These are phyloP conservation scores for Rallus limicola DNA, from an alignment of 2,113 vertebrate genomes.

Conservation along the genomic window DNA sequence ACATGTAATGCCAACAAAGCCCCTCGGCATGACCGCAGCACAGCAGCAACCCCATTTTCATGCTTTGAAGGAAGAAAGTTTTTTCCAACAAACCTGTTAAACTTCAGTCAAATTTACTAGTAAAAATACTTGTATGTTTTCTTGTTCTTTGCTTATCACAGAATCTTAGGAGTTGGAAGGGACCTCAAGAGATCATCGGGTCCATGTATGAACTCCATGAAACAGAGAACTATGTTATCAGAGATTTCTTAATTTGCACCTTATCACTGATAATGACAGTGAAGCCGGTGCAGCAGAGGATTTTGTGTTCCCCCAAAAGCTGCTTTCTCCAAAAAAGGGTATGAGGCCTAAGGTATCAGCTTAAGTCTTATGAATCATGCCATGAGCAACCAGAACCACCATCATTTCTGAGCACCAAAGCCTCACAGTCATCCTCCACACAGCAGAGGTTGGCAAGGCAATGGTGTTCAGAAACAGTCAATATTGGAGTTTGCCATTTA, in stretches of 20 bases:
- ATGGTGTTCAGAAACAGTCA: neutral
- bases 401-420: neutral
- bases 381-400: neutral
- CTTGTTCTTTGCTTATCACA: neutral
- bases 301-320: neutral
- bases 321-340: neutral
- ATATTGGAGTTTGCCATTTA: neutral
- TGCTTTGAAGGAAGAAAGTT: neutral
- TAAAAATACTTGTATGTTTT: neutral
- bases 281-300: neutral
- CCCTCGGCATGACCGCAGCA: neutral
- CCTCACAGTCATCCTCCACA: neutral
- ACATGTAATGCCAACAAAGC: neutral
- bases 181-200: no score
- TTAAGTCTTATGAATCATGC: neutral
- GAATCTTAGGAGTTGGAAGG: no score
- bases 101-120: neutral
- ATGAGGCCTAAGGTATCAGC: neutral
- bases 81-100: neutral
- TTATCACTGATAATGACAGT: accelerated
- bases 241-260: neutral
- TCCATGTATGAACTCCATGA: neutral
- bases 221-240: neutral
- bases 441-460: neutral
- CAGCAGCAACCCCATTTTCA: neutral